Conservation (phyloP, 2,113 vertebrate species). For the Salvelinus namaycush region DNA sequence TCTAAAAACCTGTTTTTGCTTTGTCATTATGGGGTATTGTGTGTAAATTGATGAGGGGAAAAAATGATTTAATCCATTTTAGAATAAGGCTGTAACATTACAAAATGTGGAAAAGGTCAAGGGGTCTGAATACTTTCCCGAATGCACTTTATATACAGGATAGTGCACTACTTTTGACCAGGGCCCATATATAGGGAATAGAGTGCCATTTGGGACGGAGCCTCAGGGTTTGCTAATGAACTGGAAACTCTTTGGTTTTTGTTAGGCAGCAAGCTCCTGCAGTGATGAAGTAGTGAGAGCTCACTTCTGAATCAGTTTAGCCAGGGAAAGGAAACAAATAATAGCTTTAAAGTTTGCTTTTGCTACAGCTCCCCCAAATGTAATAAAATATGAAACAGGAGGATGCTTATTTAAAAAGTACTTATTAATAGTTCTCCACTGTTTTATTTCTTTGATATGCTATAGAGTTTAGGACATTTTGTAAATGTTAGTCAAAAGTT, state of each 20-base stretch:
- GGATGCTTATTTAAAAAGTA: neutral
- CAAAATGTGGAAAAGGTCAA: too few relatives aligned
- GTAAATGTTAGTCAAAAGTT: neutral
- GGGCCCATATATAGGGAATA: too few relatives aligned
- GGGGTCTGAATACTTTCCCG: too few relatives aligned
- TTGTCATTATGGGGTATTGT: too few relatives aligned
- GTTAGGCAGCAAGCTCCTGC: neutral
- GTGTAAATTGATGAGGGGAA: too few relatives aligned
- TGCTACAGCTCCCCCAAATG: neutral
- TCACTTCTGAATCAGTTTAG: neutral
- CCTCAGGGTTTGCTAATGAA: conserved; percentile 28
- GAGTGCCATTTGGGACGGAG: too few relatives aligned
- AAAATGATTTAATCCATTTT: too few relatives aligned
- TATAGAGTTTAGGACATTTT: conserved; percentile 29
- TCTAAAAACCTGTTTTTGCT: too few relatives aligned
- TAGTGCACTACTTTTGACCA: too few relatives aligned
- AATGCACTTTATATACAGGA: too few relatives aligned
- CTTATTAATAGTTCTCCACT: neutral
- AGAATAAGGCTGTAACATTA: too few relatives aligned
- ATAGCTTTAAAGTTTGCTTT: conserved; percentile 11
- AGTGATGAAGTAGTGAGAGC: neutral
- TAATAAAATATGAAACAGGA: conserved; percentile 26
- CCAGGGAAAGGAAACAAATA: conserved; percentile 3
- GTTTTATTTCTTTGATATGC: neutral
- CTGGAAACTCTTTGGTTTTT: conserved; percentile 16